phyloP scores from a whole-genome alignment of 2,113 vertebrate species.

The Pygoscelis adeliae region DNA sequence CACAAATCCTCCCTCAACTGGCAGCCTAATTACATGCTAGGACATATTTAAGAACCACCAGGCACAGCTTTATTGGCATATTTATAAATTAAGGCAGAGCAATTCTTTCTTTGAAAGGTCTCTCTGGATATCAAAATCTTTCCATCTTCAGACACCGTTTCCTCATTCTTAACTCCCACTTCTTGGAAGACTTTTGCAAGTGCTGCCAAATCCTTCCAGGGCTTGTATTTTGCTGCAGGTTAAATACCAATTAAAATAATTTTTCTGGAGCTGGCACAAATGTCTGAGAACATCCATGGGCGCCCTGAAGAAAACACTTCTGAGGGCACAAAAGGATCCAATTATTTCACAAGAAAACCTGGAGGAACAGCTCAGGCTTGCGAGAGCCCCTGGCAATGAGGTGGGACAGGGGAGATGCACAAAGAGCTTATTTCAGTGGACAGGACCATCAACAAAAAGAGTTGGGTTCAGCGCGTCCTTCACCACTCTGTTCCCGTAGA shows the following conservation, averaged over 20 bases:
- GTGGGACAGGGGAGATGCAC: background rate
- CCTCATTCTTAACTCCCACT: background rate
- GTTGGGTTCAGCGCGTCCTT: background rate
- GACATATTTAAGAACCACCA: background rate
- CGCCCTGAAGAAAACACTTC: background rate
- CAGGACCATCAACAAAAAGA: background rate
- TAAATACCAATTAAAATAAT: background rate
- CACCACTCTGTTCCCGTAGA: background rate
- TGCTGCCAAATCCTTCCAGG: background rate
- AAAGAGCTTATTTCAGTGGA: background rate
- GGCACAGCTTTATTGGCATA: background rate
- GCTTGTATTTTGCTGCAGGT: background rate
- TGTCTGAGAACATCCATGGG: background rate
- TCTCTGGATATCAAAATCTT: background rate
- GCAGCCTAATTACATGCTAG: background rate
- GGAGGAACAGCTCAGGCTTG: background rate
- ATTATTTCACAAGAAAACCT: background rate
- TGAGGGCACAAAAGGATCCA: background rate
- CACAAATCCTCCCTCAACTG: background rate
- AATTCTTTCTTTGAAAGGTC: background rate
- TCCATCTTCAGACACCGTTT: background rate
- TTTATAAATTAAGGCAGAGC: background rate
- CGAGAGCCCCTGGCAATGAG: background rate
- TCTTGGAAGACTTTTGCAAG: background rate
- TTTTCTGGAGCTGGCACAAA: background rate